Base-by-base conservation (phyloP, 2,888 invertebrate genomes). In the Xestia ashworthii region DNA sequence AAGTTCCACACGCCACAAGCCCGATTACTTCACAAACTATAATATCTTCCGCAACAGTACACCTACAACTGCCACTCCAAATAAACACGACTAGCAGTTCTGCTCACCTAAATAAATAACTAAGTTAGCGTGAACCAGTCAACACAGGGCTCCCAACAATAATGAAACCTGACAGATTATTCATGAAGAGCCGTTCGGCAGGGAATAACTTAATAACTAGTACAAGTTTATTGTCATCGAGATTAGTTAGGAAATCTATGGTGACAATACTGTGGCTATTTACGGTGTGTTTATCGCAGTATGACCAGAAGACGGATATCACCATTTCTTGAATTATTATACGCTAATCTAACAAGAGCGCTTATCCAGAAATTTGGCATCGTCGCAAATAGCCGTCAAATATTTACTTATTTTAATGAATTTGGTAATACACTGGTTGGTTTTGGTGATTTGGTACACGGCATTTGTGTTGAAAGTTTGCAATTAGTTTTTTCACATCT, bases 91-190 rank as follows among this genome's bases (percentile, higher is more conserved):
- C 55, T 48, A 68, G 38, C 25, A 78, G 69, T 66, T 73, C 85
- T 67, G 50, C 74, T 55, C n/a, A 76, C 66, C 67, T 78, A 86
- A 75, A 86, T 82, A 86, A 86, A 86, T 81, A 83, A 86, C 64
- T 60, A 71, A 86, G 68, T 76, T 66, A 32, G 25, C 41, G 50
- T 60, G 58, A 65, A 55, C 19, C 48, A 84, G 81, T 82, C 77
- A 76, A 73, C 81, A 71, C 70, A 74, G n/a, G 60, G 38, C 22
- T 38, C 22, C 69, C 25, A 76, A 83, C 69, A 83, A 71, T 80
- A 83, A 84, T 74, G 72, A 73, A 76, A 41, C 46, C 46, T 76
- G 80, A 78, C 87, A 75, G 77, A 83, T 80, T 85, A 85, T 85
- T 85, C 87, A 85, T 85, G 84, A 86, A 72, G 65, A 50, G 55